Evolutionary conservation across 2,797 vertebrate species (phyloP).

Genomic region (Xyrichtys novacula): DNA sequence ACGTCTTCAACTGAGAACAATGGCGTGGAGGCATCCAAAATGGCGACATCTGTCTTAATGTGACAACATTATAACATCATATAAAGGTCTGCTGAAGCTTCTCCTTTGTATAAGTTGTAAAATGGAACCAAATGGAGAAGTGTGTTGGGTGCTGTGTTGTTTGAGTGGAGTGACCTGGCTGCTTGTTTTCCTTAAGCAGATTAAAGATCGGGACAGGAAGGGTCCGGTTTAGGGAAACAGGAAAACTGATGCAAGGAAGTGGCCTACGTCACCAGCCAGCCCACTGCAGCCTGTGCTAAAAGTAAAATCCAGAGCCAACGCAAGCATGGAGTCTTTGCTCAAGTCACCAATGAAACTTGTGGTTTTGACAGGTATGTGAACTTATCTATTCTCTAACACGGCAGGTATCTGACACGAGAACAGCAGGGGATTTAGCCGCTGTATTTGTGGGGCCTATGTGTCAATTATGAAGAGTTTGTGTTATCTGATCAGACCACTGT

Average conservation of each 20-base stretch:
- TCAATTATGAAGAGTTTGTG: neutral
- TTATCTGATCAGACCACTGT: neutral
- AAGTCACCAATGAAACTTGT: conserved; percentile 86
- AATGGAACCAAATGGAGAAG: neutral
- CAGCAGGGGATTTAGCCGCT: neutral
- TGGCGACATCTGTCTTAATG: conserved; percentile 31
- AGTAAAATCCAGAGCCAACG: conserved; percentile 68
- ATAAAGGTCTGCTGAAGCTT: neutral
- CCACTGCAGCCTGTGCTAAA: conserved; percentile 75
- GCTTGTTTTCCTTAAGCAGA: conserved; percentile 76
- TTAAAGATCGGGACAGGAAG: conserved; percentile 86
- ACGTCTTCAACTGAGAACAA: conserved; percentile 69
- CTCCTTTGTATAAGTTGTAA: neutral
- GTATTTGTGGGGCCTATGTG: neutral
- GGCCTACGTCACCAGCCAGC: conserved; percentile 80
- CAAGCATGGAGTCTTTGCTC: conserved; percentile 83
- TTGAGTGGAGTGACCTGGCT: conserved; percentile 24
- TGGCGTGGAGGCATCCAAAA: conserved; percentile 53
- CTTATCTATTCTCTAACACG: conserved; percentile 16
- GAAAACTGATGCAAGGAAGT: conserved; percentile 86
- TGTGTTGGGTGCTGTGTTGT: conserved; percentile 7
- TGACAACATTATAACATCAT: conserved; percentile 7
- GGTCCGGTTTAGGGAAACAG: conserved; percentile 89
- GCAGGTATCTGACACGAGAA: conserved; percentile 10
- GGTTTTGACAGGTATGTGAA: conserved; percentile 86